Evolutionary conservation across 1,140 invertebrate genomes (phyloP).

Genomic region (Aphidius gifuensis): DNA sequence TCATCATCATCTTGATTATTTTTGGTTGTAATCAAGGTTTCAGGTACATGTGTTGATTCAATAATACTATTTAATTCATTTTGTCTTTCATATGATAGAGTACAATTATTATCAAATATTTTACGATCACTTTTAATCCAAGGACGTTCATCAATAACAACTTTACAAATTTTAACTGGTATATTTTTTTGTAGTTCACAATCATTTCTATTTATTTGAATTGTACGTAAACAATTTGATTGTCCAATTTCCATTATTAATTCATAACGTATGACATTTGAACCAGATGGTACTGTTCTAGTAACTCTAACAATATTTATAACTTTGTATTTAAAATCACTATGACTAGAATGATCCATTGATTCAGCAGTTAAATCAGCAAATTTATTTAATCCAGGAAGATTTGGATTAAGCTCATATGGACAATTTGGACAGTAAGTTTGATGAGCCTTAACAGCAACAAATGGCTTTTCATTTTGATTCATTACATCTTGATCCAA

Average conservation of each 20-base stretch:
- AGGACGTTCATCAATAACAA: conserved; percentile 45
- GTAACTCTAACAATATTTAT: conserved; percentile 41
- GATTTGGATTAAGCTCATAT: conserved; percentile 45
- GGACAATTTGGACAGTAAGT: conserved; percentile 50
- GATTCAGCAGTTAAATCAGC: conserved; percentile 37
- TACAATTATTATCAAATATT: conserved; percentile 49
- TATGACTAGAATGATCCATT: conserved; percentile 41
- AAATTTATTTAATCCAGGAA: conserved; percentile 40
- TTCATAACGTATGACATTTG: conserved; percentile 45
- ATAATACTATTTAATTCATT: conserved; percentile 37
- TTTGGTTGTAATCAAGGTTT: conserved; percentile 25
- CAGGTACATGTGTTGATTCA: conserved; percentile 24
- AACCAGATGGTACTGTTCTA: conserved; percentile 41
- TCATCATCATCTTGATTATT: conserved; percentile 25
- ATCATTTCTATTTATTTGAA: conserved; percentile 36
- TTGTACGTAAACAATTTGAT: conserved; percentile 43
- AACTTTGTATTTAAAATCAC: conserved; percentile 47
- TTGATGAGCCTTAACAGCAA: conserved; percentile 40
- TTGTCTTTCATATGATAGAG: conserved; percentile 32
- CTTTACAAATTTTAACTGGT: conserved; percentile 40
- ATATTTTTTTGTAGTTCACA: conserved; percentile 39
- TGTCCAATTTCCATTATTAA: conserved; percentile 45
- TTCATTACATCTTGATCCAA: conserved; percentile 38
- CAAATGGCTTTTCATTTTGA: conserved; percentile 42
- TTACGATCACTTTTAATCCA: conserved; percentile 37